Evolutionary conservation across 2,888 invertebrate genomes (phyloP).

Genomic region (Mythimna pallens): DNA sequence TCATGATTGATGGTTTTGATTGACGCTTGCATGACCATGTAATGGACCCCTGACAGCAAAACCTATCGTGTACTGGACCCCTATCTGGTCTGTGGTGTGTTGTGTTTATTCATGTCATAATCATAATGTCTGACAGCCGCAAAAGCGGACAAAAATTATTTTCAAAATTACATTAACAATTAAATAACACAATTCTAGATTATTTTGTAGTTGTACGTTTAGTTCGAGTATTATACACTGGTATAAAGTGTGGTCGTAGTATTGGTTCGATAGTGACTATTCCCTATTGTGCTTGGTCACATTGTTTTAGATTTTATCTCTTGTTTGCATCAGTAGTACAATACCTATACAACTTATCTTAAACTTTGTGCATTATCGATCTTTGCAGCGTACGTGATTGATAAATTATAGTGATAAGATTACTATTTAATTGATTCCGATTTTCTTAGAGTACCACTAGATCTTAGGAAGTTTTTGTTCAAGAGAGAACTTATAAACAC

Average conservation of each 20-base stretch:
- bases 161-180: slow-evolving; percentile 25
- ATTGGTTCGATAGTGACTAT: not conserved
- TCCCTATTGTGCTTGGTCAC: not conserved
- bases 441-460: slow-evolving; percentile 15
- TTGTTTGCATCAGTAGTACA: slow-evolving; percentile 2
- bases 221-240: slow-evolving; percentile 4
- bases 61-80: too few species aligned
- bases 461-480: slow-evolving; percentile 18
- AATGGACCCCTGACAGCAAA: too few species aligned
- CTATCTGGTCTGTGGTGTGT: not conserved
- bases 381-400: slow-evolving; percentile 66
- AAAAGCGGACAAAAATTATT: slow-evolving; percentile 22
- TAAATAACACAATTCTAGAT: not conserved
- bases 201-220: not conserved
- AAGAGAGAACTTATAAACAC: not conserved
- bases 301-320: slow-evolving; percentile 10
- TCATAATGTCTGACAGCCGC: slow-evolving; percentile 13
- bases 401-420: slow-evolving; percentile 65
- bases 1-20: too few species aligned
- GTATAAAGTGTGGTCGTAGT: slow-evolving; percentile 2
- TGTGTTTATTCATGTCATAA: slow-evolving; percentile 21
- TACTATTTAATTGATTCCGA: slow-evolving; percentile 21
- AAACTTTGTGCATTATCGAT: slow-evolving; percentile 32
- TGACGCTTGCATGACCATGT: too few species aligned
- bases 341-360: slow-evolving; percentile 7